phyloP scores from a whole-genome alignment of 2,113 vertebrate genomes.

The Acrocephalus kingi region DNA sequence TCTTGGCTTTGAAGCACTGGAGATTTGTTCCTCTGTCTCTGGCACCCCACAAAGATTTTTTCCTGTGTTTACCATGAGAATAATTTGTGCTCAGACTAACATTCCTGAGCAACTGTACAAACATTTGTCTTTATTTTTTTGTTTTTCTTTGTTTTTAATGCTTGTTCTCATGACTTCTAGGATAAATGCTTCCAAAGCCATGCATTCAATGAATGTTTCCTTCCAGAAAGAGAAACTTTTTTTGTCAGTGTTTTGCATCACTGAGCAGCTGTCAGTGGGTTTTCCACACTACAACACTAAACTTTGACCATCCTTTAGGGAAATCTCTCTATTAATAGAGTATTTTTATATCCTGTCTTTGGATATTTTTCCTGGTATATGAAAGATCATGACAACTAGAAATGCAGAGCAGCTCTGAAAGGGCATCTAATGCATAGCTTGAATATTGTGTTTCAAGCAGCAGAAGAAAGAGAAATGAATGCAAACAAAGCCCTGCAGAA shows the following conservation, averaged over 20 bases:
- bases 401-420: background rate
- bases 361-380: background rate
- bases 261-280: background rate
- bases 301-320: background rate
- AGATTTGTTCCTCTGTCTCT: background rate
- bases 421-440: background rate
- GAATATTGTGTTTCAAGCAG: background rate
- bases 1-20: background rate
- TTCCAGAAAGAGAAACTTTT: background rate
- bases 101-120: background rate
- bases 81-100: background rate
- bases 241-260: background rate
- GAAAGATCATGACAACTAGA: background rate
- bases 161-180: background rate
- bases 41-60: background rate
- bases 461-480: background rate
- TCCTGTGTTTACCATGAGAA: background rate
- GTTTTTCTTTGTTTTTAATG: background rate
- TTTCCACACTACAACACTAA: background rate
- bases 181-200: background rate
- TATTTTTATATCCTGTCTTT: background rate
- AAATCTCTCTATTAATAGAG: background rate
- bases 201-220: background rate
- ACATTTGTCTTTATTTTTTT: background rate
- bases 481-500: background rate